Evolutionary conservation across 2,113 vertebrate genomes (phyloP).

Genomic region (Pithys albifrons): DNA sequence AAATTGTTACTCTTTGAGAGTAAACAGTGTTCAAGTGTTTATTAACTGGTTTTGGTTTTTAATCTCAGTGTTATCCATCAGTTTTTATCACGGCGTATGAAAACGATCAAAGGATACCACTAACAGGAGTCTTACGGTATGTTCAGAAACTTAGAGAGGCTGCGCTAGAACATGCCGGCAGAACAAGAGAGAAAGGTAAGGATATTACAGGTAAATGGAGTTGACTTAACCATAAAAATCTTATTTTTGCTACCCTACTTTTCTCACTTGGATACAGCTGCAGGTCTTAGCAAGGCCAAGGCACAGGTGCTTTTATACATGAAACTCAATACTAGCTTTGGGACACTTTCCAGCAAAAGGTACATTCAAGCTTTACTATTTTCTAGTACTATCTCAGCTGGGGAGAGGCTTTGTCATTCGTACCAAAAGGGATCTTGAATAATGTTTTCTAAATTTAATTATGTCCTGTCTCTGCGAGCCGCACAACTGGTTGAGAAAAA

Average conservation of each 20-base stretch:
- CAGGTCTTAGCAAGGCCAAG: neutral
- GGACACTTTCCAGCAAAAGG: neutral
- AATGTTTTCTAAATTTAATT: neutral
- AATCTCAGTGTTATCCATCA: slow-evolving; percentile 85
- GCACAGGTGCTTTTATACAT: neutral
- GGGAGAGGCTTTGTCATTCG: neutral
- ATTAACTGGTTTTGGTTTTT: neutral
- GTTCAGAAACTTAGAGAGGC: slow-evolving; percentile 79
- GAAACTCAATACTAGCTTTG: neutral
- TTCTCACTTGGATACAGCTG: neutral
- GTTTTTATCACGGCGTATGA: slow-evolving; percentile 90
- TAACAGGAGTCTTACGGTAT: slow-evolving; percentile 84
- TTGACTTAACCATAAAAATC: neutral
- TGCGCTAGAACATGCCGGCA: slow-evolving; percentile 56
- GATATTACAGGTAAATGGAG: neutral
- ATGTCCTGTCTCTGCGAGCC: neutral
- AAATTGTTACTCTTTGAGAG: neutral
- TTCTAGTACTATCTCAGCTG: neutral
- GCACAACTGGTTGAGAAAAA: neutral
- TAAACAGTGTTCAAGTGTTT: neutral
- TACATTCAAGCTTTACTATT: neutral
- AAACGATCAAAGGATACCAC: slow-evolving; percentile 81
- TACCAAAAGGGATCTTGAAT: neutral
- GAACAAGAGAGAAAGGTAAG: slow-evolving; percentile 43
- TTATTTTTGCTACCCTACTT: neutral